These are phyloP conservation scores for Drosophila asahinai DNA, from an alignment of 1,140 invertebrate species.

Conservation along the genomic window DNA sequence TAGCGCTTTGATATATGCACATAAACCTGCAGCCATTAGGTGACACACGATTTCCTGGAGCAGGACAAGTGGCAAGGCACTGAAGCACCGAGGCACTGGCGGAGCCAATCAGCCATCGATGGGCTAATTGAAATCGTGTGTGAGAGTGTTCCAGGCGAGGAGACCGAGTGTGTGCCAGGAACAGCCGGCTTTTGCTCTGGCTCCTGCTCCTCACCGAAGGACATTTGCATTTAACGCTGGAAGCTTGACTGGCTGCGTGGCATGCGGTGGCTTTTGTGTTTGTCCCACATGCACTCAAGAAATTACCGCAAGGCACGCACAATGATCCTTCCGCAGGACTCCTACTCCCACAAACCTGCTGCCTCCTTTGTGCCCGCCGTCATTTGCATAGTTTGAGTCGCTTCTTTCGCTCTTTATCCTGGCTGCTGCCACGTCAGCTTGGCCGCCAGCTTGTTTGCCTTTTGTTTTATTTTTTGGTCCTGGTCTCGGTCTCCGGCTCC, in stretches of 20 bases:
- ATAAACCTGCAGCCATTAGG: conserved; percentile 50
- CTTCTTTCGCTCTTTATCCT: conserved; percentile 6
- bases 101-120: conserved; percentile 61
- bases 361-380: conserved; percentile 25
- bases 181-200: conserved; percentile 21
- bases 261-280: conserved; percentile 44
- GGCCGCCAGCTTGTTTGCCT: conserved; percentile 43
- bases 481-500: neutral
- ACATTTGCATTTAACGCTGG: conserved; percentile 54
- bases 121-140: conserved; percentile 71
- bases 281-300: conserved; percentile 70
- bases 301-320: conserved; percentile 70
- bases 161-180: conserved; percentile 24
- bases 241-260: conserved; percentile 41
- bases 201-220: conserved; percentile 11
- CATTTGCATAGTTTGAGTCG: conserved; percentile 68
- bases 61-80: neutral
- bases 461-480: conserved; percentile 35
- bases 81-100: conserved; percentile 8
- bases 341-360: neutral
- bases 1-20: conserved; percentile 55
- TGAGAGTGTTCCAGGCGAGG: conserved; percentile 19
- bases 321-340: conserved; percentile 28
- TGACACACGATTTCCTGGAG: conserved; percentile 30
- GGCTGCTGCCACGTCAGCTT: conserved; percentile 37